Percentiles rank a stretch among this genome's conserved stretches.
Conservation (phyloP, 2,888 invertebrate genomes). For the Ephialtes manifestator region DNA sequence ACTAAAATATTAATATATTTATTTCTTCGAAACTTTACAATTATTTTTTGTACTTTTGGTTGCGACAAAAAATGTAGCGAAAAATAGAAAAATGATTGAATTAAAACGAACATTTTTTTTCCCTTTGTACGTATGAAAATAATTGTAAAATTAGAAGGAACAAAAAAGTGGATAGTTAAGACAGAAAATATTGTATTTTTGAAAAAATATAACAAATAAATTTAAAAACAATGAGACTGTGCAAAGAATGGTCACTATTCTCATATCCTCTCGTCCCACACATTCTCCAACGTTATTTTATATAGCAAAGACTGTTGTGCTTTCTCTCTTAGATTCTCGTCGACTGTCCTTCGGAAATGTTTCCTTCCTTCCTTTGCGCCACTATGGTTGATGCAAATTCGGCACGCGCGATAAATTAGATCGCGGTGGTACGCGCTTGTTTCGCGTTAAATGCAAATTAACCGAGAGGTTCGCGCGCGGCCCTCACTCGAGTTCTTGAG, state of each 20-base stretch:
- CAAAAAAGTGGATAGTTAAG: no score
- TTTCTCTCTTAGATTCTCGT: slow-evolving; percentile 6
- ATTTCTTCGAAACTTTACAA: no score
- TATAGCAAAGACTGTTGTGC: background rate
- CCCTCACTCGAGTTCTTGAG: slow-evolving; percentile 71
- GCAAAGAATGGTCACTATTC: background rate
- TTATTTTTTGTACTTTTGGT: no score
- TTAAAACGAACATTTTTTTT: no score
- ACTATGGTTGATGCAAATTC: slow-evolving; percentile 38
- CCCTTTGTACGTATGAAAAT: no score
- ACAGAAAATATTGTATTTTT: no score
- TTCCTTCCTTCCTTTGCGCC: slow-evolving; percentile 25
- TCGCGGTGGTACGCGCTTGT: slow-evolving; percentile 43
- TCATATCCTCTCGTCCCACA: background rate
- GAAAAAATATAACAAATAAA: background rate
- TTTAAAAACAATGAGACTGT: background rate
- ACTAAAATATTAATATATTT: no score
- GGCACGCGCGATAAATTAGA: slow-evolving; percentile 52
- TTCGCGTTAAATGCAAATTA: slow-evolving; percentile 52
- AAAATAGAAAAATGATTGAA: no score
- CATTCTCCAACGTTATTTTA: background rate
- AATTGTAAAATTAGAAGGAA: no score
- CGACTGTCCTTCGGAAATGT: slow-evolving; percentile 1
- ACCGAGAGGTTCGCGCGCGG: slow-evolving; percentile 53
- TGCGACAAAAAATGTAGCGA: no score